Conservation (phyloP, 2,797 vertebrate species). For the Eleutherodactylus coqui region DNA sequence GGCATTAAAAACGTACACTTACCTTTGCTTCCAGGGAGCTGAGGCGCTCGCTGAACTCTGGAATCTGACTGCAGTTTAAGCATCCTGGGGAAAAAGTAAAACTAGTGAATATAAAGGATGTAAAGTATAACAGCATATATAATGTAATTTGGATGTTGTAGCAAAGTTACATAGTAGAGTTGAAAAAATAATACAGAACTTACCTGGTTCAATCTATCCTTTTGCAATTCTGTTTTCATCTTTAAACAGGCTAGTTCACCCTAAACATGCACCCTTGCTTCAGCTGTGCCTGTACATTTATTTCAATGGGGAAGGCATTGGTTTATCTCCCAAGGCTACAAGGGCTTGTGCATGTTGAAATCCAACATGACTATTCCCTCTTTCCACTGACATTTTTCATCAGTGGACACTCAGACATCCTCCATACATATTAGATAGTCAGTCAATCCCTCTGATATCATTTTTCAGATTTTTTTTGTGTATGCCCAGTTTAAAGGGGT, state of each 20-base stretch:
- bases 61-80: conserved; percentile 89
- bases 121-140: not conserved
- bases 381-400: no score
- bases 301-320: no score
- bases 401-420: no score
- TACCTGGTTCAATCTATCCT: not conserved
- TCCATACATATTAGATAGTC: no score
- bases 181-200: not conserved
- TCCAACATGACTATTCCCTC: no score
- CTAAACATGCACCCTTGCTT: no score
- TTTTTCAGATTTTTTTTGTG: no score
- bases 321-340: no score
- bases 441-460: no score
- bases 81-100: conserved; percentile 76
- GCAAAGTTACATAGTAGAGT: not conserved
- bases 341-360: no score
- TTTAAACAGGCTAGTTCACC: not conserved
- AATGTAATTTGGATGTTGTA: not conserved
- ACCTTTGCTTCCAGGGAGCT: conserved; percentile 88
- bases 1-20: not conserved
- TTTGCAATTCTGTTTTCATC: not conserved
- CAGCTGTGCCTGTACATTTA: no score
- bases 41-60: conserved; percentile 82
- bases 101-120: not conserved
- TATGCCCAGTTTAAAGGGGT: no score